These are phyloP conservation scores for Cyprinodon tularosa DNA, from an alignment of 2,113 vertebrate species.

Conservation along the genomic window DNA sequence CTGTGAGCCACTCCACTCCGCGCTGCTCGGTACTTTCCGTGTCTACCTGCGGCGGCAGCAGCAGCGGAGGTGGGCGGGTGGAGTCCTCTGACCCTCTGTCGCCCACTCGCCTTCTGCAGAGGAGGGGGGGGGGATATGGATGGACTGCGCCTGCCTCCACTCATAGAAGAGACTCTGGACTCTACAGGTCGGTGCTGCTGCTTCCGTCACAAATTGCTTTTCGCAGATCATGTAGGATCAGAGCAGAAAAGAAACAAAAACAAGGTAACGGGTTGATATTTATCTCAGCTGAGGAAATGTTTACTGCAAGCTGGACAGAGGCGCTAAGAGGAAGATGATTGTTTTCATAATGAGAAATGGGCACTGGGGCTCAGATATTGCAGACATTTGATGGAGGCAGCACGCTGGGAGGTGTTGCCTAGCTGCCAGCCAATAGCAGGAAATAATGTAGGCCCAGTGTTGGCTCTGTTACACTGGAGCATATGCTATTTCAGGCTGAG, in stretches of 20 bases:
- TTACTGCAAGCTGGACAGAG: constrained; percentile 40
- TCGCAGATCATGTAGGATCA: constrained; percentile 32
- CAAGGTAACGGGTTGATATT: constrained; percentile 19
- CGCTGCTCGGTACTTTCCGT: constrained; percentile 36
- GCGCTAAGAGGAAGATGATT: constrained; percentile 33
- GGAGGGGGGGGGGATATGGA: constrained; percentile 71
- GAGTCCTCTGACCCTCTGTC: constrained; percentile 73
- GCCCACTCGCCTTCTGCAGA: constrained; percentile 54
- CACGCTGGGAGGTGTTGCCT: constrained; percentile 61
- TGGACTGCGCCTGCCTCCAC: constrained; percentile 79
- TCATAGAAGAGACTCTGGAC: constrained; percentile 79
- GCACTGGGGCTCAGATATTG: constrained; percentile 40
- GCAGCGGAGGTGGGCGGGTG: constrained; percentile 73
- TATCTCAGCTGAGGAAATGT: constrained; percentile 21
- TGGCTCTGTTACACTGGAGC: constrained; percentile 11
- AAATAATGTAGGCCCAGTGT: constrained; percentile 4
- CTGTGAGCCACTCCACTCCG: constrained; percentile 35
- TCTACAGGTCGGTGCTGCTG: constrained; percentile 76
- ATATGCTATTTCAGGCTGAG: constrained; percentile 27
- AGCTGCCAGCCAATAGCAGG: constrained; percentile 24
- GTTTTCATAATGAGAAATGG: constrained; percentile 38
- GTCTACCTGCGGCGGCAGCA: constrained; percentile 63
- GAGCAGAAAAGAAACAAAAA: constrained; percentile 3
- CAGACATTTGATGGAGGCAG: constrained; percentile 52
- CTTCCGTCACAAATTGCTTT: constrained; percentile 24